Evolutionary conservation across 37 sponge, comb jelly and placozoan species (phyloP).

Genomic region (Cladorhizidae sp.): DNA sequence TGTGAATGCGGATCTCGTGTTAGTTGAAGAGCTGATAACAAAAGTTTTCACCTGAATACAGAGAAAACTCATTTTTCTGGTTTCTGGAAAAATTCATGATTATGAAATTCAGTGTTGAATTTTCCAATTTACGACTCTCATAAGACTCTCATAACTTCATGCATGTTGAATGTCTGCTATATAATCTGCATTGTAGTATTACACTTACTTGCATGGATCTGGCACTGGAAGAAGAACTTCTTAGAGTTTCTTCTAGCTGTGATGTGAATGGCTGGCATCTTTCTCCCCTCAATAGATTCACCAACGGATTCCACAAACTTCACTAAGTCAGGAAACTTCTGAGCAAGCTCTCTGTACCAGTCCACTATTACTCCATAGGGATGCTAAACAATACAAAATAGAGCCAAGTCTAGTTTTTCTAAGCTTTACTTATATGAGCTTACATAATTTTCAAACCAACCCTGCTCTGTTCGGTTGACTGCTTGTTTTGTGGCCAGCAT

Average conservation of each 20-base stretch:
- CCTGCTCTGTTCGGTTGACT: not conserved
- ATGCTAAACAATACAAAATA: conserved; percentile 32
- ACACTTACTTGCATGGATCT: conserved; percentile 83
- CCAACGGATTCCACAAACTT: conserved; percentile 61
- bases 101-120: too few relatives aligned
- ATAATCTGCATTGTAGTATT: not conserved
- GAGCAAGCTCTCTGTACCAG: conserved; percentile 39
- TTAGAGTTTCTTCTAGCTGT: conserved; percentile 10
- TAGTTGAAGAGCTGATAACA: too few relatives aligned
- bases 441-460: conserved; percentile 69
- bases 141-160: not conserved
- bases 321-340: conserved; percentile 21
- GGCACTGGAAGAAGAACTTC: conserved; percentile 80
- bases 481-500: not conserved
- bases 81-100: too few relatives aligned
- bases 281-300: conserved; percentile 41
- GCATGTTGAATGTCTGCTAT: not conserved
- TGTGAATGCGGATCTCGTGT: too few relatives aligned
- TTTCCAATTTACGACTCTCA: too few relatives aligned
- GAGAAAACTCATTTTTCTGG: too few relatives aligned
- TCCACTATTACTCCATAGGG: conserved; percentile 39
- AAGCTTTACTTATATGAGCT: not conserved
- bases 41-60: too few relatives aligned
- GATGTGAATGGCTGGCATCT: conserved; percentile 73
- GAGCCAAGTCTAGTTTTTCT: not conserved